Evolutionary conservation across 1,140 invertebrate genomes (phyloP), one percentile per base, ranked within the genome.

Genomic region (Thaumetopoea pityocampa): DNA sequence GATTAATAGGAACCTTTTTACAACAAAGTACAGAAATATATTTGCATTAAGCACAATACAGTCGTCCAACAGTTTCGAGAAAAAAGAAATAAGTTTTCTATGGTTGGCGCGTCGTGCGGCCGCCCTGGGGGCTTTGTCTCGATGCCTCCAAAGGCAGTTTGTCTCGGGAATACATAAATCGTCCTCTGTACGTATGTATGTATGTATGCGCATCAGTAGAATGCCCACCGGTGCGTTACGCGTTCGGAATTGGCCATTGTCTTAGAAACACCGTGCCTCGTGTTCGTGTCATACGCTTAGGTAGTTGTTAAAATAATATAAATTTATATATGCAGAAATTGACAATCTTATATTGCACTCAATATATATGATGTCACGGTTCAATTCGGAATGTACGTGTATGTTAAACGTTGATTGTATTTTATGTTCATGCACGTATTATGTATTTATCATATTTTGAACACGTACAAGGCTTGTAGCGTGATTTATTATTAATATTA

Each of bases 121-220:
- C 51, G 47, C 47, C 55, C 41, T 55, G 59, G 62, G 57, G 36
- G 54, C 46, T 61, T 67, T 70, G 65, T 61, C 41, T 58, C 16
- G 38, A 41, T 52, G 58, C 51, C 50, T 51, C 46, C 42, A 58
- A 70, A 70, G 63, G 65, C 67, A 70, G 70, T 76, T 74, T 77
- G 56, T 70, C 59, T 51, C 42, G 50, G 56, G 68, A 66, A 70
- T 72, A 73, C 65, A 62, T 66, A 68, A 68, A 63, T 17, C 19
- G 27, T 10, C 26, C 32, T 20, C 32, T 43, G n/a, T n/a, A n/a
- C n/a, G n/a, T n/a, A n/a, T n/a, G n/a, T 34, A 43, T 9, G 30
- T 61, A 64, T 56, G 53, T 60, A 60, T 57, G 43, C 40, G 38
- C 41, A 10, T 28, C 30, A 32, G 43, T 38, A 32, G 12, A 17